phyloP scores from a whole-genome alignment of 2,113 vertebrate genomes.

The Apus apus region DNA sequence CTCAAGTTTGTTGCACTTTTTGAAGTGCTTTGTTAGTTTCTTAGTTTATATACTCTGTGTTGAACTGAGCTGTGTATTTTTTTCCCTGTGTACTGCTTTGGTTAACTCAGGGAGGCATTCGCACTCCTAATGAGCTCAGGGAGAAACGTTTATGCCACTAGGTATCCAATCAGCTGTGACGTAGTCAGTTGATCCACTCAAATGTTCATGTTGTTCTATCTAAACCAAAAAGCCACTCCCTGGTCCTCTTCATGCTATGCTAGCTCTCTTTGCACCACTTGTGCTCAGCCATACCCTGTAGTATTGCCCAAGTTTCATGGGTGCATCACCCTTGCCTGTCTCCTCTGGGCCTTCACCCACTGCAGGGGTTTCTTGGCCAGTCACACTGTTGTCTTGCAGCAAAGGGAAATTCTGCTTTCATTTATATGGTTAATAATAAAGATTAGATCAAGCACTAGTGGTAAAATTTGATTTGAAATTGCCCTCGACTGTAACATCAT shows the following conservation, averaged over 20 bases:
- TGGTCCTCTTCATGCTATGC: neutral
- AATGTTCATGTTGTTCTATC: neutral
- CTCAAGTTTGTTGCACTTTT: no score
- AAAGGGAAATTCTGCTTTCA: neutral
- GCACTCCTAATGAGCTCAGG: rapidly evolving
- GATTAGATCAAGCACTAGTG: neutral
- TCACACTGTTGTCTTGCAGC: neutral
- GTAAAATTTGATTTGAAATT: neutral
- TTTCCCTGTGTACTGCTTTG: neutral
- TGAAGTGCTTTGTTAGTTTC: no score
- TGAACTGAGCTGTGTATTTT: neutral
- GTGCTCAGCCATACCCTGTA: no score
- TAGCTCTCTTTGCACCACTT: no score
- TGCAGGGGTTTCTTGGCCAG: neutral
- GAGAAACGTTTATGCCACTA: neutral
- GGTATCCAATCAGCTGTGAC: neutral
- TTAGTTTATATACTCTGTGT: no score
- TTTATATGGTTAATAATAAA: neutral
- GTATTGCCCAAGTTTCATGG: neutral
- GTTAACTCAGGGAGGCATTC: neutral
- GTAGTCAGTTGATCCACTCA: neutral
- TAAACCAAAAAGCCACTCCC: neutral
- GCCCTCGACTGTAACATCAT: neutral
- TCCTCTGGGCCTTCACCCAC: neutral
- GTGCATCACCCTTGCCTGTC: no score